phyloP scores from a whole-genome alignment of 2,797 vertebrate genomes.

The Avahi laniger region DNA sequence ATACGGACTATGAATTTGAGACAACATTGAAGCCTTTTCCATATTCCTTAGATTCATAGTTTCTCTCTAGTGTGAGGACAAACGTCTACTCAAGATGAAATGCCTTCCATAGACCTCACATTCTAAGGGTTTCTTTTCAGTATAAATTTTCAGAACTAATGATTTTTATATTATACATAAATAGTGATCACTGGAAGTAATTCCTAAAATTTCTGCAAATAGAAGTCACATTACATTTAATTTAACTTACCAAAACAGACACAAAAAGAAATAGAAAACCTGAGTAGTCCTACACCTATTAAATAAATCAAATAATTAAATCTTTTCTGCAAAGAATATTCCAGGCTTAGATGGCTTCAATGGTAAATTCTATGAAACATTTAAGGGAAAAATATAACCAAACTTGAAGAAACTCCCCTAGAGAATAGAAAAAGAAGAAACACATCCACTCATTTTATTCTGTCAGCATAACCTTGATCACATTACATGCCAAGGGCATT shows the following conservation, averaged over 20 bases:
- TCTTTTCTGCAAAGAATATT: constrained; percentile 37
- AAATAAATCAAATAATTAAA: constrained; percentile 36
- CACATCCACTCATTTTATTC: neutral
- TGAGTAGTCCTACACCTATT: neutral
- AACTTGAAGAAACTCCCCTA: neutral
- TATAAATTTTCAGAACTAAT: neutral
- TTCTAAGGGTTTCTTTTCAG: neutral
- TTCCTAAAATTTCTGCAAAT: constrained; percentile 36
- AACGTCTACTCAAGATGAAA: neutral
- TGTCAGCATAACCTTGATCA: neutral
- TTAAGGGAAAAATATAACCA: constrained; percentile 34
- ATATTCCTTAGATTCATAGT: neutral
- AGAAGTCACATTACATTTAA: constrained; percentile 19
- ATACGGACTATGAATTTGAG: neutral
- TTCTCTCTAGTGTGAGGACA: neutral
- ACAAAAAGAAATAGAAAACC: constrained; percentile 34
- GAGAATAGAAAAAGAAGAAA: constrained; percentile 9
- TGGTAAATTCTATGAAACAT: constrained; percentile 12
- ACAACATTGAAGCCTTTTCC: neutral
- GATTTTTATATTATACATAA: constrained; percentile 14
- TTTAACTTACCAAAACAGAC: constrained; percentile 16
- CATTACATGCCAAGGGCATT: neutral
- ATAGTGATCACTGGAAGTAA: neutral
- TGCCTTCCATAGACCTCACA: neutral
- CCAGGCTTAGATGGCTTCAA: neutral